These are phyloP conservation scores for Rhagologus leucostigma DNA, from an alignment of 2,113 vertebrate species.

Conservation along the genomic window DNA sequence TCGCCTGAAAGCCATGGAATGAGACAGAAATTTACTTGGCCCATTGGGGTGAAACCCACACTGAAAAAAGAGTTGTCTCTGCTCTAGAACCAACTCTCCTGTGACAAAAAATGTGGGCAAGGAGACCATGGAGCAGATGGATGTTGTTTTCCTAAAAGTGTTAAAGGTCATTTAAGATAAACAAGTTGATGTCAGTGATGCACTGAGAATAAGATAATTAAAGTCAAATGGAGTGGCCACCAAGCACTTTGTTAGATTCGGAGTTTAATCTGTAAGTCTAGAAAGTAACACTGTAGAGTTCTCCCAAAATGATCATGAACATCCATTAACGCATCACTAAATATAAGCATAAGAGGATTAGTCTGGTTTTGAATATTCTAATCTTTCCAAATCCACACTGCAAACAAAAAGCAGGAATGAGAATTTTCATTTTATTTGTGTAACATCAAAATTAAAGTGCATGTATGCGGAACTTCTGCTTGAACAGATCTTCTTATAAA, in stretches of 20 bases:
- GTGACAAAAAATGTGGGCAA: neutral
- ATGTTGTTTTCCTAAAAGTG: neutral
- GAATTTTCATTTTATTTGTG: neutral
- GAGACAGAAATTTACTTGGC: neutral
- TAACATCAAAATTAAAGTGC: neutral
- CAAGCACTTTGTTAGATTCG: neutral
- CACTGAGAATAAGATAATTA: neutral
- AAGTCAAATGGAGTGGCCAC: neutral
- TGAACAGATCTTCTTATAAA: neutral
- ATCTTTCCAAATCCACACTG: neutral
- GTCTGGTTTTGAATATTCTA: conserved; percentile 11
- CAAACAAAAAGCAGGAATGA: neutral
- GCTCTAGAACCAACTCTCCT: neutral
- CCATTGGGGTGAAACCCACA: neutral
- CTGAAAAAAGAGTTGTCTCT: neutral
- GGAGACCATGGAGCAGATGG: neutral
- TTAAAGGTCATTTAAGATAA: neutral
- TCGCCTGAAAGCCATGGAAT: neutral
- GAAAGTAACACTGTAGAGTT: neutral
- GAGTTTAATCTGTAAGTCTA: neutral
- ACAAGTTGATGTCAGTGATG: neutral
- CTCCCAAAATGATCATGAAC: neutral
- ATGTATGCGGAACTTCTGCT: neutral
- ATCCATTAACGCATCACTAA: neutral
- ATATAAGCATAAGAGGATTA: conserved; percentile 29